These are phyloP conservation scores for Rhea pennata DNA, from an alignment of 2,113 vertebrate genomes.

Conservation along the genomic window DNA sequence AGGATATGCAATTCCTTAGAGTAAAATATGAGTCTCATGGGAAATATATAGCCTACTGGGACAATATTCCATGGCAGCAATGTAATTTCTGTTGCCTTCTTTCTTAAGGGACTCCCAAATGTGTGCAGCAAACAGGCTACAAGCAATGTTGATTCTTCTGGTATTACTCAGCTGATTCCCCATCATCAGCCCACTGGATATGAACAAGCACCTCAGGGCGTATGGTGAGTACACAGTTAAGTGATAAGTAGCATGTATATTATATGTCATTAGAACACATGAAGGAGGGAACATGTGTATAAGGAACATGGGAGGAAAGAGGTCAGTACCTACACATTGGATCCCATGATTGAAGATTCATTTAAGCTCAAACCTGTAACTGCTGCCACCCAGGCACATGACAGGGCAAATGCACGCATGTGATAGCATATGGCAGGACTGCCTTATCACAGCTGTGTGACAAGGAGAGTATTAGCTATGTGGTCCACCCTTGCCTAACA, in stretches of 20 bases:
- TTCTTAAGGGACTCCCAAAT: background rate
- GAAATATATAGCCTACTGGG: accelerated
- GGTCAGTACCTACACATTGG: too few relatives aligned
- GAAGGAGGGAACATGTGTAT: accelerated
- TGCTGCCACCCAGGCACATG: background rate
- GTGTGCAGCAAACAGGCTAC: accelerated
- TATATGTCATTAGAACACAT: background rate
- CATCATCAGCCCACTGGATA: background rate
- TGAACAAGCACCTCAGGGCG: background rate
- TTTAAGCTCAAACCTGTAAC: too few relatives aligned
- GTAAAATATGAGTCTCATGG: background rate
- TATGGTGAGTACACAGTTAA: accelerated
- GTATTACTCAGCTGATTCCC: background rate
- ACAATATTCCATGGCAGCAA: background rate
- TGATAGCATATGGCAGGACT: background rate
- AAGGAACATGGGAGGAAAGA: background rate
- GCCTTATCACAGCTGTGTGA: background rate
- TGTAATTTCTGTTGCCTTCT: background rate
- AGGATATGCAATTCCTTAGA: background rate
- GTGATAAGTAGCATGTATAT: background rate
- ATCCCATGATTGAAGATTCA: too few relatives aligned
- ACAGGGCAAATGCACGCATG: background rate
- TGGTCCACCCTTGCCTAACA: background rate
- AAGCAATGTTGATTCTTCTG: background rate
- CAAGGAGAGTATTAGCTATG: background rate